Base-by-base conservation (phyloP, 2,113 vertebrate genomes). In the Hippocampus mohnikei region DNA sequence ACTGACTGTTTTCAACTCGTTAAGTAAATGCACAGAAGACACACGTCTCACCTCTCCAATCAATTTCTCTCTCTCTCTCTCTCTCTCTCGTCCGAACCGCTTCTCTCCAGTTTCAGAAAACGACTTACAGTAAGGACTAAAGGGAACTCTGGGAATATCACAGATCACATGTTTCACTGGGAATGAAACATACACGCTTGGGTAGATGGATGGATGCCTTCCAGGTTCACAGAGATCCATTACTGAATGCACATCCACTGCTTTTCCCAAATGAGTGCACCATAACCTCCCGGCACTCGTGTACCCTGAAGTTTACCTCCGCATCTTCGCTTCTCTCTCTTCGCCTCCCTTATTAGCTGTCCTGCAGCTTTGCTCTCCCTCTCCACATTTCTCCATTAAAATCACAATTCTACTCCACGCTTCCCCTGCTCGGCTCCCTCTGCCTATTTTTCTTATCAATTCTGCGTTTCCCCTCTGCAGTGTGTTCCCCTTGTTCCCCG, bases 391-490 rank as follows among this genome's bases (percentile, higher is more conserved):
- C 53, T 73, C 69, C 70, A 74, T 75, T 81, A 81, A 81, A 85
- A 73, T 70, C 82, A 69, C 71, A 83, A 77, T 75, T 74, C 69
- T 74, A 6, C 42, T 66, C 53, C 41, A 44, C 40, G 27, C 44
- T 46, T 55, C 25, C 65, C 42, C 56, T 42, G 62, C 27, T 8
- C 66, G 42, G 9, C 2, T 0, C 73, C 37, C 37, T 70, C 61
- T 72, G 58, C 63, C 33, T 55, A 68, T 55, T 40, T 75, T 55
- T 80, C 73, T 84, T 75, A 85, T 62, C 46, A 66, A 69, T 79
- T 87, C 60, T 66, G 70, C 18, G 70, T 79, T 60, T 70, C 76
- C 79, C 75, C 71, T 83, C 67, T 76, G 59, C 72, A 79, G 67
- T 70, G 25, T 29, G 75, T 66, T 75, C 69, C 27, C 46, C 62